Conservation (phyloP, 2,888 invertebrate species). For the Mallateleia sp. region DNA sequence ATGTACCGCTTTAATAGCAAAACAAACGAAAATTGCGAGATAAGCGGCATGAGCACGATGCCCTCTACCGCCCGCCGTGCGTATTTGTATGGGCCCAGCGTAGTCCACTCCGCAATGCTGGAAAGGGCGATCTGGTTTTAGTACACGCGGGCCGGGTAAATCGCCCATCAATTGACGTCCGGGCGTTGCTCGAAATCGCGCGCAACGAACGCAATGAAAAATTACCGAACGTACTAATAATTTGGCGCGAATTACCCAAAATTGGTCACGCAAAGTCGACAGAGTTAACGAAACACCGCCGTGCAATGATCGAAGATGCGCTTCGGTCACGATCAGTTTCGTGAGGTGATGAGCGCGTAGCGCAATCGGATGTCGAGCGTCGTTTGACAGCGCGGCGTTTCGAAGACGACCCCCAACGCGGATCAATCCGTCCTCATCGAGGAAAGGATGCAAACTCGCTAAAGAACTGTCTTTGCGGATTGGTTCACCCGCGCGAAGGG, state of each 20-base stretch:
- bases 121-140: neutral
- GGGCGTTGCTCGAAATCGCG: too few species aligned
- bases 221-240: neutral
- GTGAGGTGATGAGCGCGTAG: too few species aligned
- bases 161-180: conserved; percentile 7
- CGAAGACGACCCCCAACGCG: neutral
- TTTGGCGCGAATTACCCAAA: neutral
- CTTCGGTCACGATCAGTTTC: neutral
- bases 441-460: too few species aligned
- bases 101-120: neutral
- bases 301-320: neutral
- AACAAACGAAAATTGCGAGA: neutral
- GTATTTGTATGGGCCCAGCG: conserved; percentile 1
- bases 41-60: neutral
- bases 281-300: neutral
- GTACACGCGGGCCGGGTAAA: neutral
- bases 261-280: neutral
- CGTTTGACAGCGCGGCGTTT: neutral
- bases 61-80: neutral
- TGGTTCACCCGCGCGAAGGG: too few species aligned
- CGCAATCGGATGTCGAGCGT: too few species aligned
- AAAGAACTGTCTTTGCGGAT: too few species aligned
- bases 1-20: neutral
- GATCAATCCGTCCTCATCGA: too few species aligned
- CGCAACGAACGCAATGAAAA: neutral